Base-by-base conservation (phyloP, 92 coral and sea anemone species). In the Heliopora coerulea region DNA sequence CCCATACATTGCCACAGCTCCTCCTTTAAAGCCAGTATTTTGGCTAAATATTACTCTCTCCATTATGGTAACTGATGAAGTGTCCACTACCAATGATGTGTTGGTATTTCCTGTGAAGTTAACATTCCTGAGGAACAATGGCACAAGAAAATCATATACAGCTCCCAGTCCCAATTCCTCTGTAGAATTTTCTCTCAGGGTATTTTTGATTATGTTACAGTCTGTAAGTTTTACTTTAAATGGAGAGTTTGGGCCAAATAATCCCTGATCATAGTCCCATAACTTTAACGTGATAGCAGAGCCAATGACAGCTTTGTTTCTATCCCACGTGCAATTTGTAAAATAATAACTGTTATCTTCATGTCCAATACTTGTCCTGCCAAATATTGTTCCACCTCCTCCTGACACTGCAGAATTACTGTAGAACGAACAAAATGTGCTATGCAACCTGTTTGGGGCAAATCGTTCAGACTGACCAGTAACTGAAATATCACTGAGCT, bases 1-100 rank as follows among this genome's bases (percentile, higher is more conserved):
- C 31, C 97, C 97, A 54, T 91, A 91, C 83, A 91, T 65, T 28
- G 96, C 97, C 13, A 91, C 67, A 14, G 91, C 97, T 15, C 97
- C 97, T 4, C 97, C 97, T 49, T 85, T 37, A 28, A 78, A 78
- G 1, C 97, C 97, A 58, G 44, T 78, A 40, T 91, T 91, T 18
- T 67, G 66, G 23, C 30, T 63, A 65, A 91, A 89, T 40, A 41
- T 10, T 27, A 86, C 85, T 12, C 37, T 69, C 15, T 62, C 89
- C 57, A 50, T 54, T 24, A 91, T 85, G 49, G 68, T 74, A 61
- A 87, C 66, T 29, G 89, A 84, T 12, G 91, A 82, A 15, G 89
- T 80, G 58, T 91, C 96, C 42, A 91, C 58, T 3, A 90, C 91
- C 46, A 89, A 27, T 8, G 91, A 90, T 15, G 96, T 86, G 39